These are phyloP conservation scores for Labeo calbasu DNA, from an alignment of 2,797 vertebrate species.

Conservation along the genomic window DNA sequence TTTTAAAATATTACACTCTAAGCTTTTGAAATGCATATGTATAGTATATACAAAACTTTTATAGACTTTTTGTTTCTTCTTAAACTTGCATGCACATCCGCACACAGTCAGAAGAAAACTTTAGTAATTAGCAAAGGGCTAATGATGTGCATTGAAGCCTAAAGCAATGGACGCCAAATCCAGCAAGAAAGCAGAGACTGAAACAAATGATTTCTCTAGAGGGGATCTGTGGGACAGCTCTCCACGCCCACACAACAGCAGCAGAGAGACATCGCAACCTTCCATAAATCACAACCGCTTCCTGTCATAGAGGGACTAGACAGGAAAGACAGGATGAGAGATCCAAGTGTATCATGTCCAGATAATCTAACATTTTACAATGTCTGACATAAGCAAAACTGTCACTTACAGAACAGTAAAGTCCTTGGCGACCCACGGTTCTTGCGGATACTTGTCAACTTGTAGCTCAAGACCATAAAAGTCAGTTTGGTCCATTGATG, in stretches of 20 bases:
- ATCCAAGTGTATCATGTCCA: constrained; percentile 43
- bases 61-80: not conserved
- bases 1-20: not conserved
- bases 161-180: constrained; percentile 22
- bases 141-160: constrained; percentile 42
- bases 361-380: constrained; percentile 42
- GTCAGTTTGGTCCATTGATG: not conserved
- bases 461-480: constrained; percentile 3
- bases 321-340: constrained; percentile 35
- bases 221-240: constrained; percentile 27
- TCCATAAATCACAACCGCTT: constrained; percentile 54
- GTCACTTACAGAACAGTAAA: constrained; percentile 18
- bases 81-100: not conserved
- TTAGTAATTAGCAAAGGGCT: constrained; percentile 50
- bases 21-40: not conserved
- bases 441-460: constrained; percentile 15
- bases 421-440: constrained; percentile 16
- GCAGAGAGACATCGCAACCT: constrained; percentile 39
- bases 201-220: constrained; percentile 39
- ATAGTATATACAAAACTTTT: not conserved
- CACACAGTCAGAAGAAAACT: constrained; percentile 34
- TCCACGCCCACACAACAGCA: constrained; percentile 37
- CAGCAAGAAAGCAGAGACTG: constrained; percentile 5
- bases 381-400: constrained; percentile 18
- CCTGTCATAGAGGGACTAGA: constrained; percentile 32